phyloP scores from a whole-genome alignment of 2,113 vertebrate species.

The Anarhynchus alexandrinus region DNA sequence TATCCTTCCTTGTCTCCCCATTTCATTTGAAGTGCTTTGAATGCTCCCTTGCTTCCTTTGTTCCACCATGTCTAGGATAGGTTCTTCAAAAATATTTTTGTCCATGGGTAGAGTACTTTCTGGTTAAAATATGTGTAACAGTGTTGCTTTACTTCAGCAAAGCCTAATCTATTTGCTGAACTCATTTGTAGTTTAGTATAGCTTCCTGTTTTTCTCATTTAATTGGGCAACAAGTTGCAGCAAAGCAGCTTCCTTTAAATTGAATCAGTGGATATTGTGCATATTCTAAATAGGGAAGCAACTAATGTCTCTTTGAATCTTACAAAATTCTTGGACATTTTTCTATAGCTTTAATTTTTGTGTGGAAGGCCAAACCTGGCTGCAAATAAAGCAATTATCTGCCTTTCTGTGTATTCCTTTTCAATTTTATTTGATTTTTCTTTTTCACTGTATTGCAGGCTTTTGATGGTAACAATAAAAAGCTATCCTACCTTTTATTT shows the following conservation, averaged over 20 bases:
- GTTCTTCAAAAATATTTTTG: background rate
- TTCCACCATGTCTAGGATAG: background rate
- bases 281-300: background rate
- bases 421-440: background rate
- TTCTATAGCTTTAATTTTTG: background rate
- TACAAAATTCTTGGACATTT: background rate
- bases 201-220: slow-evolving; percentile 39
- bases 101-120: background rate
- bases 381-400: background rate
- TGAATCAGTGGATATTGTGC: background rate
- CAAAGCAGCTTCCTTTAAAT: slow-evolving; percentile 35
- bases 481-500: background rate
- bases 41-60: background rate
- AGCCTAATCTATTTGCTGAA: background rate
- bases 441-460: background rate
- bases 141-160: background rate
- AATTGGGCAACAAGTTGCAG: slow-evolving; percentile 15
- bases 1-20: background rate
- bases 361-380: background rate
- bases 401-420: background rate
- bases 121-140: background rate
- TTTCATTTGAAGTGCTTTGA: background rate
- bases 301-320: background rate
- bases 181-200: background rate
- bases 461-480: background rate